Base-by-base conservation (phyloP, 2,888 invertebrate species). In the Agelastica alni region DNA sequence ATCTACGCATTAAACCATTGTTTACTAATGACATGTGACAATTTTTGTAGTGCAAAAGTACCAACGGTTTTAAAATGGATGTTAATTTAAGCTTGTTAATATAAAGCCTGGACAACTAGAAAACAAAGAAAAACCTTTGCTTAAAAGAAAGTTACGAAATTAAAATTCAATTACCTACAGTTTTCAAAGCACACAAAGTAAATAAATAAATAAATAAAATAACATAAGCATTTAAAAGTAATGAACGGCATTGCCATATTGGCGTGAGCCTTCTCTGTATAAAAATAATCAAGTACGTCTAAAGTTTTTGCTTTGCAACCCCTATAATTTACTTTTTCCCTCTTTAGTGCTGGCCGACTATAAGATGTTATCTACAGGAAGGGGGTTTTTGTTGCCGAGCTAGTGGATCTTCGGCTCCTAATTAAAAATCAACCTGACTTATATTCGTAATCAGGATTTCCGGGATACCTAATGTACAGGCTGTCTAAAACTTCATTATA, bases 291-390 rank as follows among this genome's bases (percentile, higher is more conserved):
- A 69, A n/a, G 68, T 70, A 70, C 69, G 63, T 59, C 63, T 61
- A 66, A 70, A 63, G 68, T 71, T 65, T 70, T 68, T 67, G 60
- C 63, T 58, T 67, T 67, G 63, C 65, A 62, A 56, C 68, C 67
- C 66, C 67, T 66, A 69, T 68, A 71, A 68, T 71, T 72, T 70
- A 68, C 68, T 66, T 64, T 68, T 67, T 64, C 64, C 67, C 63
- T 62, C 62, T 64, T 60, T 59, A 48, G 53, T 57, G 65, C 63
- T 64, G 63, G 46, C 57, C 39, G 46, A 67, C 60, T 45, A 42
- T 42, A 20, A 31, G 69, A 70, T 68, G 67, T 65, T 68, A 71
- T 70, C 67, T 65, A 63, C 64, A 65, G 65, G 66, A 63, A 61
- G 61, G 62, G 58, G 55, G 67, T 70, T 70, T 69, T 66, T 67